Base-by-base conservation (phyloP, 1,140 invertebrate genomes). In the Steinernema feltiae region DNA sequence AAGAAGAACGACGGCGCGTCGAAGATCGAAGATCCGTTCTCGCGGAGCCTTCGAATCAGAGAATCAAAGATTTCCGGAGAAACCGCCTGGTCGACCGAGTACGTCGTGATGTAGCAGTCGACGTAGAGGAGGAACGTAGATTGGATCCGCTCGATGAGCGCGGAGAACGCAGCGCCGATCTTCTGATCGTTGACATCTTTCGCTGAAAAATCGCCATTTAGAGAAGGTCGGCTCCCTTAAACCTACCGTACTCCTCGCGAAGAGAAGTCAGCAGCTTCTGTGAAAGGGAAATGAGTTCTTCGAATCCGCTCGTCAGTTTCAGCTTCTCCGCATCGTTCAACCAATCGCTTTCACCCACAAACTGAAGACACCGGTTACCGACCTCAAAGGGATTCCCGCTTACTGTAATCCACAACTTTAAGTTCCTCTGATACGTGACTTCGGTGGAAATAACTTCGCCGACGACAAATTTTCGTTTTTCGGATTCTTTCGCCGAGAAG, bases 361-460 rank as follows among this genome's bases (percentile, higher is more conserved):
- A 63, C 53, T 63, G 24, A 27, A 63, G 24, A 3, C 15, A 27
- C 3, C 12, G 15, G 24, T 63, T 63, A 15, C 24, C 12, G 7
- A 63, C 24, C 53, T n/a, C n/a, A 3, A 63, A 15, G 15, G 3
- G 12, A 12, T 27, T 21, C 24, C 7, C 3, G 24, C 24, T 27
- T 63, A 63, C 53, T 3, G 53, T 63, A 27, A 63, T 12, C 53
- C 53, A 63, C 12, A 63, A 21, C 53, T 63, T 63, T 21, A 63
- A 21, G 24, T 63, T 63, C 3, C 53, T 15, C 53, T 63, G 53
- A 27, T 63, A 63, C 3, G 53, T 63, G 24, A 27, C 12, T 27
- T 63, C 53, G 24, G 53, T 63, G 53, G 53, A 63, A 27, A 63
- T 63, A 21, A 63, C 53, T 27, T 63, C 53, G 53, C 53, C 53